Percentiles rank a stretch among this genome's conserved stretches.
Conservation (phyloP, 64 coral and sea anemone species). For the Platygyra sinensis region DNA sequence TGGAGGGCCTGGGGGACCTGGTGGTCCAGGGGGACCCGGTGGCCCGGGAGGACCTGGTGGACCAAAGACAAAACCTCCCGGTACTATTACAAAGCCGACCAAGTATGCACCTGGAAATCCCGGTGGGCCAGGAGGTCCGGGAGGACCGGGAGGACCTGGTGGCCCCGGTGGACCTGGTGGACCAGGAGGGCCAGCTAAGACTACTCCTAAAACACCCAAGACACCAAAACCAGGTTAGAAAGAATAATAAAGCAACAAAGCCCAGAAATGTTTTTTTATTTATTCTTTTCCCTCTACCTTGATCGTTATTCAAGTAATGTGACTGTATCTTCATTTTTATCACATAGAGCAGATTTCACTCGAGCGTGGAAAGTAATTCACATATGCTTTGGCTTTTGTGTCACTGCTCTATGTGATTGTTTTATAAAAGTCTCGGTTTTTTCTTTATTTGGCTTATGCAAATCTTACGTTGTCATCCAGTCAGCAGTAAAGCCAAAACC, state of each 20-base stretch:
- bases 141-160: conserved; percentile 49
- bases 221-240: background rate
- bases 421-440: too few relatives aligned
- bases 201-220: conserved; percentile 17
- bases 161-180: conserved; percentile 65
- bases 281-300: too few relatives aligned
- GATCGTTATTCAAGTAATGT: too few relatives aligned
- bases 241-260: background rate
- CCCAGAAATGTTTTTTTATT: background rate
- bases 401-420: too few relatives aligned
- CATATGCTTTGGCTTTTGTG: too few relatives aligned
- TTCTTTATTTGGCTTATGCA: too few relatives aligned
- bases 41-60: conserved; percentile 41
- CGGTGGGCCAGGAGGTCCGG: conserved; percentile 73
- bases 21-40: conserved; percentile 43
- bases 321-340: too few relatives aligned
- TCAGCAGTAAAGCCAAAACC: too few relatives aligned
- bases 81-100: conserved; percentile 21
- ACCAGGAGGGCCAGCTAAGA: conserved; percentile 1
- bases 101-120: conserved; percentile 55
- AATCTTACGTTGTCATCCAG: too few relatives aligned
- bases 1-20: conserved; percentile 63
- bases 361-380: too few relatives aligned
- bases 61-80: conserved; percentile 15
- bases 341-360: too few relatives aligned